These are phyloP conservation scores for Caenorhabditis sp. DNA, from an alignment of 2,888 invertebrate genomes.

Conservation along the genomic window DNA sequence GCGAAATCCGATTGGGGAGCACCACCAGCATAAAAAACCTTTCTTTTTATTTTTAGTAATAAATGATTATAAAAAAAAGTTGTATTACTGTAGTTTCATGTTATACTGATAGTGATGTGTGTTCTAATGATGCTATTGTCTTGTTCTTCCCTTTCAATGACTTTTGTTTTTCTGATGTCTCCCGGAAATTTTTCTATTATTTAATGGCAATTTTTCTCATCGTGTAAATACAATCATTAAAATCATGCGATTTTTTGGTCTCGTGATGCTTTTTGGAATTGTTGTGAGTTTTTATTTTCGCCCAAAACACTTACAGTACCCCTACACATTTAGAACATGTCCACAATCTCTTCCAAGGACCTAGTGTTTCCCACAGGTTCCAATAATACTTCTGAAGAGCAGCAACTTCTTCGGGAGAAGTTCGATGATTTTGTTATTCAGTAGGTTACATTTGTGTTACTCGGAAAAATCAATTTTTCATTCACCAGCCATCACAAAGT, in stretches of 20 bases:
- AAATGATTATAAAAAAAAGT: no score
- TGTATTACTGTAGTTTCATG: no score
- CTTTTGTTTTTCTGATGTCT: background rate
- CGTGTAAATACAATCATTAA: background rate
- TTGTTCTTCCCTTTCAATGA: no score
- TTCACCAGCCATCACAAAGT: background rate
- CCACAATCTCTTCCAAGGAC: background rate
- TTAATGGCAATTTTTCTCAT: background rate
- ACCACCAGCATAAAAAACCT: background rate
- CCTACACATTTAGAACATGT: no score
- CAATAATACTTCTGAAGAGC: background rate
- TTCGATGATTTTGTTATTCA: background rate
- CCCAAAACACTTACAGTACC: no score
- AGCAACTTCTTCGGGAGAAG: background rate
- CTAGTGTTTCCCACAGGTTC: background rate
- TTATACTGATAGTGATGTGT: no score
- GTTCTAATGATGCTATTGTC: no score
- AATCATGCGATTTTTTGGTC: background rate
- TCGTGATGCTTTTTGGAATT: background rate
- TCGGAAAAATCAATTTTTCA: no score
- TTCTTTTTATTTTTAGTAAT: background rate
- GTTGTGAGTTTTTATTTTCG: no score
- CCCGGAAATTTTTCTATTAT: background rate
- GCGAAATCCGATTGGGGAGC: conserved; percentile 36
- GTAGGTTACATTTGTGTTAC: no score